Base-by-base conservation (phyloP, 1,140 invertebrate species). In the Subanguina moxae region DNA sequence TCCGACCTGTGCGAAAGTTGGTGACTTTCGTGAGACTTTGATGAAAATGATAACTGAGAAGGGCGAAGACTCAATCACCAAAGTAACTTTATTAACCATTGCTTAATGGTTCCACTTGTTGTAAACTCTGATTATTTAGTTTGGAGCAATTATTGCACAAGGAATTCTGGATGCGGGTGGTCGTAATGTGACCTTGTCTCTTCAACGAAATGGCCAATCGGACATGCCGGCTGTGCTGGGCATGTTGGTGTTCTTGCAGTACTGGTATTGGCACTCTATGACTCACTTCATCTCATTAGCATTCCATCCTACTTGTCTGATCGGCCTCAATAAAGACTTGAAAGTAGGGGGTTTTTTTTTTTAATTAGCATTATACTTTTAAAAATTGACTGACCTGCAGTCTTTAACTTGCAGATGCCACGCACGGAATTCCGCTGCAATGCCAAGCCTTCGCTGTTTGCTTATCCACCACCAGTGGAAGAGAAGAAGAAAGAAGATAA, bases 201-300 rank as follows among this genome's bases (percentile, higher is more conserved):
- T 99, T 9, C 96, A 94, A 5, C 88, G 94, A 43, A 97, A 93
- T 46, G 95, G 95, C 0, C 94, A 98, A 83, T 95, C 92, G 57
- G 95, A 97, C 84, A 91, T 97, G 89, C 86, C 93, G 58, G 92
- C 93, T 1, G 93, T 98, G 1, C 94, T 98, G 0, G 96, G 96
- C n/a, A 90, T 94, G 83, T 83, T 98, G 48, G 90, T 97, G 0
- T 99, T 99, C 84, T 94, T 93, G 0, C 95, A 99, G 83, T 97
- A 97, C 83, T 99, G 96, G 96, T 99, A 97, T 83, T 99, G 96
- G 96, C 98, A 96, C 87, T 95, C 96, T 0, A 85, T 98, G 58
- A 89, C 93, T 0, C 93, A 97, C 83, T 97, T 95, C 76, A 84
- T 98, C 48, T 92, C 92, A 1, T 85, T 99, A 62, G 91, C 94